Evolutionary conservation across 2,113 vertebrate genomes (phyloP), one percentile per base, ranked within the genome.

Genomic region (Pipra filicauda): DNA sequence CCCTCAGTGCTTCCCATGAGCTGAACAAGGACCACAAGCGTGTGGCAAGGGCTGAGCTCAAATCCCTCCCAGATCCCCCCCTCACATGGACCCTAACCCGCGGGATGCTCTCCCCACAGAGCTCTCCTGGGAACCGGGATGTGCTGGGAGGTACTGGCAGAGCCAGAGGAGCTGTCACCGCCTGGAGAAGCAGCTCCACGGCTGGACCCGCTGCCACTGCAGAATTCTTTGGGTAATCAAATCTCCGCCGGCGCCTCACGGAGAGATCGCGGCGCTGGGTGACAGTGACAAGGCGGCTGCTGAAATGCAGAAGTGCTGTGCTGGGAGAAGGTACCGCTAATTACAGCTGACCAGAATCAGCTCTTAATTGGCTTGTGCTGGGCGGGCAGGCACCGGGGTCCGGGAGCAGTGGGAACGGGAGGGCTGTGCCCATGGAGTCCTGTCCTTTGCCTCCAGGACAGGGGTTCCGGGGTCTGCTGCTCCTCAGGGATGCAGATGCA

Each of bases 261-360:
- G 86, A 89, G 79, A 86, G 89, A 57, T 76, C 52, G 16, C 39
- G 19, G 87, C 9, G 39, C 91, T 52, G 91, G 95, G 95, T 96
- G 96, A 96, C 96, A 96, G 96, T 77, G 95, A 96, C 89, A 87
- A 95, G 95, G 65, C 65, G 12, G 95, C 89, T 88, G 93, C 51
- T 95, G 88, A 95, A 95, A 96, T 51, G 91, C 87, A 83, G 70
- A 59, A 93, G 73, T 11, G 33, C 57, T n/a, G 81, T 48, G 31
- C 59, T 12, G 89, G 82, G 91, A 96, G 89, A 85, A 85, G 91
- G 54, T 23, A 83, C 89, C 93, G 74, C 85, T 94, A 93, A 95
- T 95, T 95, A 89, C 54, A 43, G 10, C 48, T 19, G 35, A 67
- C 6, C 19, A 86, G 81, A 85, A 89, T 27, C 61, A 81, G 78